Evolutionary conservation across 2,888 invertebrate species (phyloP).

Genomic region (Apodemia hepburni): DNA sequence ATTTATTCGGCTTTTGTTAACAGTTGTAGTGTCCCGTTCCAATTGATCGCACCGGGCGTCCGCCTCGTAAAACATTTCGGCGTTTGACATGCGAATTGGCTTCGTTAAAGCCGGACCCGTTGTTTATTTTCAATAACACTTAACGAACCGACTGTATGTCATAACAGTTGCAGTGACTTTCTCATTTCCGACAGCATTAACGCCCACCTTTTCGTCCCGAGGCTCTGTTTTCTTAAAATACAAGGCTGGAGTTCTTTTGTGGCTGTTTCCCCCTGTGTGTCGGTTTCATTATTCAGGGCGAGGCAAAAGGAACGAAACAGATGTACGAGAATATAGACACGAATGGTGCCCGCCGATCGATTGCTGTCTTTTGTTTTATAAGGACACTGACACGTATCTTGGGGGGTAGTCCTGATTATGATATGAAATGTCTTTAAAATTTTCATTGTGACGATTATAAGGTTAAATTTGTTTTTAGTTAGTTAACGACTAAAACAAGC

Average conservation of each 20-base stretch:
- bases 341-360: slow-evolving; percentile 64
- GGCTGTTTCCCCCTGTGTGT: slow-evolving; percentile 45
- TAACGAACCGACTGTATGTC: slow-evolving; percentile 67
- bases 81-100: slow-evolving; percentile 38
- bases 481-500: no score
- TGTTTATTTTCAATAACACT: slow-evolving; percentile 67
- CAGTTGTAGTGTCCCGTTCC: slow-evolving; percentile 34
- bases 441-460: no score
- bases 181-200: slow-evolving; percentile 66
- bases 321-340: slow-evolving; percentile 74
- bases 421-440: neutral
- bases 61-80: slow-evolving; percentile 32
- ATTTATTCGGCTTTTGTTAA: slow-evolving; percentile 14
- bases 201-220: slow-evolving; percentile 68
- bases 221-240: slow-evolving; percentile 68
- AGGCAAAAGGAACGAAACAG: slow-evolving; percentile 75
- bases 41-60: slow-evolving; percentile 24
- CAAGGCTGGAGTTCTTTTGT: slow-evolving; percentile 69
- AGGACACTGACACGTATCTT: slow-evolving; percentile 29
- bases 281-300: slow-evolving; percentile 71
- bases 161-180: slow-evolving; percentile 75
- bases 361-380: slow-evolving; percentile 59
- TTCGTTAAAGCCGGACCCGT: slow-evolving; percentile 48
- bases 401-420: neutral
- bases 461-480: no score